These are phyloP conservation scores for Malacoctenus gilli DNA, from an alignment of 2,797 vertebrate genomes.

Conservation along the genomic window DNA sequence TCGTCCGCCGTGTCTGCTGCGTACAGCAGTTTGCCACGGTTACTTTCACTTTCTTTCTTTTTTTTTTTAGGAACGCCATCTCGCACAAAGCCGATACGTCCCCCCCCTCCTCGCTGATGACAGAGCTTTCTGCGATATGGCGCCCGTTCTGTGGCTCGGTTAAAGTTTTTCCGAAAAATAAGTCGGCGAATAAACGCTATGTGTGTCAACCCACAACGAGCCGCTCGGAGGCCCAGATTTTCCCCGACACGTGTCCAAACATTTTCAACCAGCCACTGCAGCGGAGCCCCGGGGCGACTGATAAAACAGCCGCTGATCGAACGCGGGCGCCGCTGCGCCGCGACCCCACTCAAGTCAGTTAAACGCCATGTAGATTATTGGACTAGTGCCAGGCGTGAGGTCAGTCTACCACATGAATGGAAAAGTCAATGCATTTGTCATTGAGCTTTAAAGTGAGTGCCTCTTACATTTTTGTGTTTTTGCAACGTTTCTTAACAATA, in stretches of 20 bases:
- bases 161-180: background rate
- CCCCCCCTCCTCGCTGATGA: slow-evolving; percentile 4
- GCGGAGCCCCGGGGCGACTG: slow-evolving; percentile 2
- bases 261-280: slow-evolving; percentile 1
- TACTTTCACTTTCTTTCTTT: too few relatives aligned
- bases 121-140: background rate
- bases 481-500: too few relatives aligned
- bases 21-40: slow-evolving; percentile 13
- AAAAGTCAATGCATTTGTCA: slow-evolving; percentile 53
- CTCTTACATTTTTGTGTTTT: too few relatives aligned
- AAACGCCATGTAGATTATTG: slow-evolving; percentile 34
- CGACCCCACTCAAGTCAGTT: slow-evolving; percentile 26
- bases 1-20: background rate
- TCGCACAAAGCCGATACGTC: slow-evolving; percentile 4
- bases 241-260: background rate
- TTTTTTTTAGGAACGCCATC: slow-evolving; percentile 1
- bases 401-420: slow-evolving; percentile 26
- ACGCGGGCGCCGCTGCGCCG: slow-evolving; percentile 10
- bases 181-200: background rate
- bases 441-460: slow-evolving; percentile 15
- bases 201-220: background rate
- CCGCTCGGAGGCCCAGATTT: background rate
- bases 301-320: slow-evolving; percentile 29
- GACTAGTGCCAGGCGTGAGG: slow-evolving; percentile 20
- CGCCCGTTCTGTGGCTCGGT: background rate